These are phyloP conservation scores for Tachysurus fulvidraco DNA, from an alignment of 2,113 vertebrate species.

Conservation along the genomic window DNA sequence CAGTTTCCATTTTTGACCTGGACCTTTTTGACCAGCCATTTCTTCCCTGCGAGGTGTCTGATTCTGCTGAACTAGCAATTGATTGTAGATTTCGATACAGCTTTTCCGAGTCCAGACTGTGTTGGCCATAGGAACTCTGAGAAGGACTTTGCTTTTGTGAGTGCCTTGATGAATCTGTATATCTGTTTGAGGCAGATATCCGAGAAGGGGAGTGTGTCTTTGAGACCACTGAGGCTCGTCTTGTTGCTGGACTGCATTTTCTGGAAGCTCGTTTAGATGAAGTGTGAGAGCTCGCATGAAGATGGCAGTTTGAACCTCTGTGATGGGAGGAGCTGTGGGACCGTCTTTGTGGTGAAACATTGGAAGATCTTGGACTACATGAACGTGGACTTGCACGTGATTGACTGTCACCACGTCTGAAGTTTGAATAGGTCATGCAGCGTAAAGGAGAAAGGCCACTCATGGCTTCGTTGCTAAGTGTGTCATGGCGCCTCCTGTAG, in stretches of 20 bases:
- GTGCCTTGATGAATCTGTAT: constrained; percentile 41
- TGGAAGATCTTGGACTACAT: constrained; percentile 67
- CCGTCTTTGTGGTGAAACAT: constrained; percentile 66
- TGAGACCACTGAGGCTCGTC: constrained; percentile 63
- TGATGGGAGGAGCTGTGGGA: constrained; percentile 44
- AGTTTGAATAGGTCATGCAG: constrained; percentile 76
- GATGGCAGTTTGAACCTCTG: constrained; percentile 41
- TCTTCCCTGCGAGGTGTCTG: constrained; percentile 46
- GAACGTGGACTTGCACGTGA: constrained; percentile 61
- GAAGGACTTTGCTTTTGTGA: constrained; percentile 64
- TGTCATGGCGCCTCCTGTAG: constrained; percentile 66
- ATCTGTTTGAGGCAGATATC: constrained; percentile 55
- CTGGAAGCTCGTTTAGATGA: constrained; percentile 68
- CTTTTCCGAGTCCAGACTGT: constrained; percentile 74
- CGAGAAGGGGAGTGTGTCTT: constrained; percentile 54
- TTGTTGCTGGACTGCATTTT: constrained; percentile 68
- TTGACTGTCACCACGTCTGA: constrained; percentile 66
- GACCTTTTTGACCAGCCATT: constrained; percentile 37
- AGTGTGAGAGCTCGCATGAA: constrained; percentile 59
- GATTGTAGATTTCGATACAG: constrained; percentile 73
- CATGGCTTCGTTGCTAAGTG: constrained; percentile 60
- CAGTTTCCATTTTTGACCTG: constrained; percentile 39
- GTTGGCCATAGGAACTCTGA: constrained; percentile 62
- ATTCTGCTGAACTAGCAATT: constrained; percentile 64
- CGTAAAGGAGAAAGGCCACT: constrained; percentile 76